Base-by-base conservation (phyloP, 2,797 vertebrate species). In the Sebastes hopkinsi region DNA sequence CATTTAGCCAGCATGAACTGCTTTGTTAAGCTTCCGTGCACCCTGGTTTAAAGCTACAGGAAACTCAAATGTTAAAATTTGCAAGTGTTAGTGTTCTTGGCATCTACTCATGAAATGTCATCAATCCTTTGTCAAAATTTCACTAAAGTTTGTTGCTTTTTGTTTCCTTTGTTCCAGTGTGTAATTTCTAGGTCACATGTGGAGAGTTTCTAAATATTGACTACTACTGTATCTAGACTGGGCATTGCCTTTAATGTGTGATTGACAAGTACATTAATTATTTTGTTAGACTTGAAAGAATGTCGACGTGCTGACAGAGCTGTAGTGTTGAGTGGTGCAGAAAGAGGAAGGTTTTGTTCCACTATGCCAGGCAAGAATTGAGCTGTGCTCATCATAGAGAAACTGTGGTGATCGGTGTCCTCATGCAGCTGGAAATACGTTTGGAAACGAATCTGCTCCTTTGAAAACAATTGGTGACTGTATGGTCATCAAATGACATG, bases 251-350 rank as follows among this genome's bases (percentile, higher is more conserved):
- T 74, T 66, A 77, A 79, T 61, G n/a, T 65, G 55, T 83, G 80
- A 86, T 75, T 79, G 84, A 84, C 83, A 84, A 69, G n/a, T 61
- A 65, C 55, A 79, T 80, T 65, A 25, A 83, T 79, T 86, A 75
- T 85, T 83, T 86, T 84, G 66, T 75, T 67, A 68, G 55, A 86
- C 64, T 59, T 72, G 58, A 86, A 58, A 84, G 67, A 75, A 71
- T 56, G 62, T 56, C 5, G 20, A 70, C 27, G 6, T 5, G 67
- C 82, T 82, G 77, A 85, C 80, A 77, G 67, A 72, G 72, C 73
- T 65, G 66, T 55, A 42, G 75, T 54, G 23, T 55, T 73, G 71
- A 84, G 59, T 10, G 58, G 20, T 77, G 58, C 61, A 29, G 14
- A 25, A 70, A 73, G 65, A 79, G 30, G 67, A 69, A 80, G 52